These are phyloP conservation scores for Drosophila takahashii DNA, from an alignment of 1,140 invertebrate species.

Conservation along the genomic window DNA sequence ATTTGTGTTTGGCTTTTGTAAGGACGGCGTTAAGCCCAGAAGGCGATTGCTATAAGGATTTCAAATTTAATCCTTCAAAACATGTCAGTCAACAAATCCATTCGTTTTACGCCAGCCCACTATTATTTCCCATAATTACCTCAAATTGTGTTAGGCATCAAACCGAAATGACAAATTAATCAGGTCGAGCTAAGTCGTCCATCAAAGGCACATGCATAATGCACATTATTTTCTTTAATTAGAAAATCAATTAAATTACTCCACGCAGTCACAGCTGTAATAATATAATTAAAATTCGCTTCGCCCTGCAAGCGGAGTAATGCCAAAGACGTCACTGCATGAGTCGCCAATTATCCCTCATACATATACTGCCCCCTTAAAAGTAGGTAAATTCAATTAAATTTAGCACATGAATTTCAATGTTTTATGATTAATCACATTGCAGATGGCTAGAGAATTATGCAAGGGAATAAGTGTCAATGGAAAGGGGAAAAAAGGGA, in stretches of 20 bases:
- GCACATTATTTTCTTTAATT: conserved; percentile 69
- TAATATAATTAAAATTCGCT: conserved; percentile 74
- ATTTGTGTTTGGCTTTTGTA: conserved; percentile 84
- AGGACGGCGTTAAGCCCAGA: conserved; percentile 74
- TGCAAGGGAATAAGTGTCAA: too few relatives aligned
- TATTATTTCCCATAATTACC: conserved; percentile 39
- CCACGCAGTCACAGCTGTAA: conserved; percentile 38
- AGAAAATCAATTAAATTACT: conserved; percentile 64
- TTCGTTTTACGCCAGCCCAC: neutral
- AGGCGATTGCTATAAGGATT: neutral
- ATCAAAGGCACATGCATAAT: conserved; percentile 9
- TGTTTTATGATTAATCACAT: conserved; percentile 58
- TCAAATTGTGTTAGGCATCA: conserved; percentile 21
- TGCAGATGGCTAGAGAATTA: neutral
- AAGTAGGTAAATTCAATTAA: conserved; percentile 64
- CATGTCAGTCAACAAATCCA: neutral
- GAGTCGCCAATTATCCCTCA: conserved; percentile 4
- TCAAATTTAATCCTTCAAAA: too few relatives aligned
- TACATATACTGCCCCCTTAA: neutral
- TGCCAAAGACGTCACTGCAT: conserved; percentile 10
- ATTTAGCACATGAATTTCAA: conserved; percentile 44
- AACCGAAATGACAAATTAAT: conserved; percentile 23
- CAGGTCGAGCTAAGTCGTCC: neutral
- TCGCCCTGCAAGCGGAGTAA: conserved; percentile 35
- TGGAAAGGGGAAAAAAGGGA: too few relatives aligned